These are phyloP conservation scores for Crocodylus rhombifer DNA, from an alignment of 2,797 vertebrate genomes.

Conservation along the genomic window DNA sequence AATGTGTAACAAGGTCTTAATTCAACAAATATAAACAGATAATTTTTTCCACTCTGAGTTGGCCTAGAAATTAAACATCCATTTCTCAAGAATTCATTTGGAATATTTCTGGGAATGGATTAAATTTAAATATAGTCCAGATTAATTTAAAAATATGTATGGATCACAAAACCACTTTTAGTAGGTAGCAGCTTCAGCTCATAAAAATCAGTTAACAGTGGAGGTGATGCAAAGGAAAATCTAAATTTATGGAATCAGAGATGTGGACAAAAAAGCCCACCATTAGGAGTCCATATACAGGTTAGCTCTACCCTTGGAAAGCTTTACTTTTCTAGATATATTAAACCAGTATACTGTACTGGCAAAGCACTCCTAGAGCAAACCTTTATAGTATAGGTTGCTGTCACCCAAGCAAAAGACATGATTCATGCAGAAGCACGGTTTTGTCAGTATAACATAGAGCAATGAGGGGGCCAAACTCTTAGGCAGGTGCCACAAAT, in stretches of 20 bases:
- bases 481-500: too few species aligned
- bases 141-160: too few species aligned
- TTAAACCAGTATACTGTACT: too few species aligned
- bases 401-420: background rate
- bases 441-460: too few species aligned
- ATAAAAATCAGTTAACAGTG: background rate
- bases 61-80: background rate
- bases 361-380: too few species aligned
- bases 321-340: background rate
- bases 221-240: accelerated
- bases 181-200: background rate
- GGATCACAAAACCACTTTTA: background rate
- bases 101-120: background rate
- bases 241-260: background rate
- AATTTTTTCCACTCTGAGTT: background rate
- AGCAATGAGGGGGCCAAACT: too few species aligned
- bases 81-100: background rate
- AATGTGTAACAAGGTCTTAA: background rate
- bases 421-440: background rate
- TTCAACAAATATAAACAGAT: background rate
- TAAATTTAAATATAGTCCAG: background rate
- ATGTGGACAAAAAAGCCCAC: background rate
- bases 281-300: background rate
- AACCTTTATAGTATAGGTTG: accelerated
- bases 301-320: background rate